A percentile compares a stretch with the other conserved stretches of the same genome.
These are phyloP conservation scores for Pelvicachromis taeniatus DNA, from an alignment of 2,113 vertebrate genomes.

Conservation along the genomic window DNA sequence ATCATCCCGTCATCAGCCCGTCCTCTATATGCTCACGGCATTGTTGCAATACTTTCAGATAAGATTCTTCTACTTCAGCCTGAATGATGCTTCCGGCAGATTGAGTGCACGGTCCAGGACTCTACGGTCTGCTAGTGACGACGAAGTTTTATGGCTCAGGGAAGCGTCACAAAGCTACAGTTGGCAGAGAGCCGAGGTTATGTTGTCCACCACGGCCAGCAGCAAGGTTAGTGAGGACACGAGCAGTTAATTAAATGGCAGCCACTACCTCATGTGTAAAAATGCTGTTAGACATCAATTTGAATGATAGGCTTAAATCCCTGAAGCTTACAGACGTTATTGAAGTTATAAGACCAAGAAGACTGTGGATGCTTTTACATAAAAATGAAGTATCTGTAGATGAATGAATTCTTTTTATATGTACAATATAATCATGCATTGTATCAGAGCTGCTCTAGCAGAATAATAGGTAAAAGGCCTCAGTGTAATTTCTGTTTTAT, in stretches of 20 bases:
- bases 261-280: background rate
- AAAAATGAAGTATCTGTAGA: background rate
- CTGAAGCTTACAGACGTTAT: background rate
- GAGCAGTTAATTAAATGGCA: background rate
- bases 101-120: slow-evolving; percentile 53
- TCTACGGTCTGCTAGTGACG: slow-evolving; percentile 4
- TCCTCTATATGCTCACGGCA: background rate
- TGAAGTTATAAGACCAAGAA: background rate
- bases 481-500: background rate
- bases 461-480: background rate
- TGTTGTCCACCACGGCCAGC: slow-evolving; percentile 48
- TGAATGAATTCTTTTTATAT: background rate
- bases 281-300: background rate
- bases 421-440: background rate
- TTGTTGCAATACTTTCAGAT: slow-evolving; percentile 39
- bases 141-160: slow-evolving; percentile 55
- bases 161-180: slow-evolving; percentile 36
- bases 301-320: background rate
- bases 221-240: slow-evolving; percentile 61
- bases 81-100: background rate
- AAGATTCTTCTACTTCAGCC: slow-evolving; percentile 67
- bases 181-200: slow-evolving; percentile 68
- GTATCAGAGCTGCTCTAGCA: background rate
- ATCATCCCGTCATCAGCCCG: background rate
- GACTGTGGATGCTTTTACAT: background rate